Evolutionary conservation across 2,888 invertebrate species (phyloP).

Genomic region (Eurois occulta): DNA sequence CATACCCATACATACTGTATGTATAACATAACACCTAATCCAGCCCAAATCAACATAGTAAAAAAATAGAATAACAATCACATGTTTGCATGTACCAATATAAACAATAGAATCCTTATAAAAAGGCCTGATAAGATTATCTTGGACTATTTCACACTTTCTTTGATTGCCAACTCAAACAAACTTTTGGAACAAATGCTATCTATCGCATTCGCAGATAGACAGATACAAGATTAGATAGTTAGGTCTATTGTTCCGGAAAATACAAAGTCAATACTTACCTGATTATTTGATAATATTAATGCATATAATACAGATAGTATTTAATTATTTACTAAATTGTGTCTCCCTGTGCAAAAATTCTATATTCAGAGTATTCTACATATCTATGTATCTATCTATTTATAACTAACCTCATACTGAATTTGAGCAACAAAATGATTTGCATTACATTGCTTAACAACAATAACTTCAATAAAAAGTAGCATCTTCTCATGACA

Average conservation of each 20-base stretch:
- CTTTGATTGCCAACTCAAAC: slow-evolving; percentile 34
- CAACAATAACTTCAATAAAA: background rate
- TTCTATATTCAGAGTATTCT: background rate
- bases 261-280: slow-evolving; percentile 53
- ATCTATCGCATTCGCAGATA: slow-evolving; percentile 52
- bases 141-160: slow-evolving; percentile 14
- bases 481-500: slow-evolving; percentile 8
- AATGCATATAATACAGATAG: slow-evolving; percentile 1
- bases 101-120: slow-evolving; percentile 14
- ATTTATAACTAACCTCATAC: background rate
- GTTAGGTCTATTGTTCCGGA: slow-evolving; percentile 34
- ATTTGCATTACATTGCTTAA: background rate
- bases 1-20: background rate
- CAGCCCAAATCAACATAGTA: background rate
- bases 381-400: background rate
- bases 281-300: slow-evolving; percentile 50
- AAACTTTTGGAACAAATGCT: slow-evolving; percentile 35
- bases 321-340: slow-evolving; percentile 2
- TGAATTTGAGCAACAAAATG: background rate
- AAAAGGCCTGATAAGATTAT: slow-evolving; percentile 54
- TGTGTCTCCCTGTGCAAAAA: background rate
- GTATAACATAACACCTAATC: background rate
- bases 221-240: slow-evolving; percentile 59
- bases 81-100: slow-evolving; percentile 5
- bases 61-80: slow-evolving; percentile 20